Evolutionary conservation across 1,140 invertebrate genomes (phyloP).

Genomic region (Plutomurus gul): DNA sequence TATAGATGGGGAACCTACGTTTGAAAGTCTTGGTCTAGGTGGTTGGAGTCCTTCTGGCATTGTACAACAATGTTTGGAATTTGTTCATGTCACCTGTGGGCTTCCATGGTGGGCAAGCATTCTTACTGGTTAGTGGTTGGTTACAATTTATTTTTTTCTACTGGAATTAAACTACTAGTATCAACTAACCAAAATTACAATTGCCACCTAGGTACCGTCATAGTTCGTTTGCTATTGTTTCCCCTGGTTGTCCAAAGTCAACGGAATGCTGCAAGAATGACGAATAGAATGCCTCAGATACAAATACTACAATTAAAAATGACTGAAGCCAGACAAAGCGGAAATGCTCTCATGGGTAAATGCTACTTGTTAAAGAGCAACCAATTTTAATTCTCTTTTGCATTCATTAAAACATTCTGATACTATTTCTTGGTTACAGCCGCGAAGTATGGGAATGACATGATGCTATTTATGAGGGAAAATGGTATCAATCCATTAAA

Average conservation of each 20-base stretch:
- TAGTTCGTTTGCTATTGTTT: slow-evolving; percentile 74
- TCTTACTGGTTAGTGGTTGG: slow-evolving; percentile 62
- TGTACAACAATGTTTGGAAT: slow-evolving; percentile 78
- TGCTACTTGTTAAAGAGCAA: background rate
- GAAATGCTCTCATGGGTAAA: slow-evolving; percentile 76
- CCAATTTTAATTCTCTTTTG: background rate
- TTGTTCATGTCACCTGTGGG: slow-evolving; percentile 72
- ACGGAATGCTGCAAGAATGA: slow-evolving; percentile 75
- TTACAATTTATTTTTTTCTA: background rate
- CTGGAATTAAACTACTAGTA: background rate
- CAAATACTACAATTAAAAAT: slow-evolving; percentile 78
- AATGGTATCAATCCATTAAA: slow-evolving; percentile 80
- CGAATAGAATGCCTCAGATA: slow-evolving; percentile 79
- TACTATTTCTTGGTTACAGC: slow-evolving; percentile 58
- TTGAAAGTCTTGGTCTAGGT: slow-evolving; percentile 73
- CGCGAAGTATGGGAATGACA: slow-evolving; percentile 71
- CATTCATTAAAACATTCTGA: background rate
- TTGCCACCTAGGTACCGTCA: slow-evolving; percentile 69
- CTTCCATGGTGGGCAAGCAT: slow-evolving; percentile 92
- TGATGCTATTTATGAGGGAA: slow-evolving; percentile 78
- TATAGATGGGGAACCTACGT: slow-evolving; percentile 39
- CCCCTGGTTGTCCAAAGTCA: slow-evolving; percentile 81
- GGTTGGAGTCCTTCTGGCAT: slow-evolving; percentile 77
- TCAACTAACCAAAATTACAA: slow-evolving; percentile 36
- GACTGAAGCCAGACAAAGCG: slow-evolving; percentile 76